phyloP scores from a whole-genome alignment of 2,113 vertebrate species.

The Callionymus lyra region DNA sequence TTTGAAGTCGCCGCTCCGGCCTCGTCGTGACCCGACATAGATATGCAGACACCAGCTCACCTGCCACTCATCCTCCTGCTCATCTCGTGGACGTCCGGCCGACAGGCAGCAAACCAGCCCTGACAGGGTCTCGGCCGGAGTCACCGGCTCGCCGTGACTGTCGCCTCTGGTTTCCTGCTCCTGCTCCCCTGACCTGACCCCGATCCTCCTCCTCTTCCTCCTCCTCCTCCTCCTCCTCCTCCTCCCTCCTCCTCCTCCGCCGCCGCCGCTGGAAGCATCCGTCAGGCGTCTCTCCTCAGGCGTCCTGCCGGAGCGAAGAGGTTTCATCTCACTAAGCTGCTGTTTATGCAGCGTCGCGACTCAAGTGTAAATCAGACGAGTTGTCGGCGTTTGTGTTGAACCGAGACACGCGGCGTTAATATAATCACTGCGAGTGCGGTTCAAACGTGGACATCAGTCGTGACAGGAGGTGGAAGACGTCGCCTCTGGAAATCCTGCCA shows the following conservation, averaged over 20 bases:
- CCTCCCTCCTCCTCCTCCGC: conserved; percentile 18
- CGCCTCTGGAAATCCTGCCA: too few species aligned
- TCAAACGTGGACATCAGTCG: too few species aligned
- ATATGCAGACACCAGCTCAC: conserved; percentile 15
- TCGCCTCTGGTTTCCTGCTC: conserved; percentile 55
- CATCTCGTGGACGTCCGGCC: conserved; percentile 14
- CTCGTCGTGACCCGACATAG: conserved; percentile 16
- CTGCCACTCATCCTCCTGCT: conserved; percentile 2
- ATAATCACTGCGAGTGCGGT: too few species aligned
- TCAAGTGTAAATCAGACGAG: too few species aligned
- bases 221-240: conserved; percentile 14
- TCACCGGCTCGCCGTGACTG: conserved; percentile 53
- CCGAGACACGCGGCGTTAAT: too few species aligned
- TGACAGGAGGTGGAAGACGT: too few species aligned
- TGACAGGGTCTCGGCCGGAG: conserved; percentile 54
- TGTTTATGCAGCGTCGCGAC: too few species aligned
- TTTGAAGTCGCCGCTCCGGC: conserved; percentile 1
- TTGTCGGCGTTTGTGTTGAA: too few species aligned
- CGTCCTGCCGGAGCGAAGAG: conserved; percentile 4
- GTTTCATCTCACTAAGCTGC: conserved; percentile 4
- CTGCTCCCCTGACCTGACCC: conserved; percentile 36
- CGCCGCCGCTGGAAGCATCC: conserved; percentile 14
- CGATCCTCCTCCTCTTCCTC: conserved; percentile 8
- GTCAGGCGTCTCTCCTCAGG: conserved; percentile 7
- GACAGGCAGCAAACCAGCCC: conserved; percentile 49